phyloP scores from a whole-genome alignment of 2,113 vertebrate species.

The Empidonax traillii region DNA sequence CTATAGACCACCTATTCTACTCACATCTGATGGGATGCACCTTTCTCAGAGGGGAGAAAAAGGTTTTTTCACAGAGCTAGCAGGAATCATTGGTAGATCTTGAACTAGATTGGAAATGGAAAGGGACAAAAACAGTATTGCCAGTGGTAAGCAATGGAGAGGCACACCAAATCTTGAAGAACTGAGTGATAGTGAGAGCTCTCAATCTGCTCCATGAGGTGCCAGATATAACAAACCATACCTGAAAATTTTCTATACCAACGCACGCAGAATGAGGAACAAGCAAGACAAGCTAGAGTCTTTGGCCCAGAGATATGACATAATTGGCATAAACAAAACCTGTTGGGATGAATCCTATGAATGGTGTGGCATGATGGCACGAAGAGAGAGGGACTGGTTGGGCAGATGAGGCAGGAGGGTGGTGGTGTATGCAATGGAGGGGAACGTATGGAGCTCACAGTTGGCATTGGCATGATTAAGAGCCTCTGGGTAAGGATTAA shows the following conservation, averaged over 20 bases:
- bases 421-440: no score
- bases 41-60: background rate
- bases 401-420: background rate
- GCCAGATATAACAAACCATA: background rate
- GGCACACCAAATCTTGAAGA: background rate
- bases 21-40: no score
- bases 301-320: background rate
- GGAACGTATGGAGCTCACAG: no score
- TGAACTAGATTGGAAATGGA: background rate
- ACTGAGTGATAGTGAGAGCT: accelerated
- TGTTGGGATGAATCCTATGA: background rate
- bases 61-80: no score
- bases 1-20: no score
- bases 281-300: background rate
- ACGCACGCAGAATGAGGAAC: background rate
- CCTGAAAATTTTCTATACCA: background rate
- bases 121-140: background rate
- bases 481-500: background rate
- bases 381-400: background rate
- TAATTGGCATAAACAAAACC: background rate
- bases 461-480: background rate
- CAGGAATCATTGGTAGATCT: background rate
- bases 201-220: background rate
- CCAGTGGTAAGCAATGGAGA: no score
- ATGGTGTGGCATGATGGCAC: background rate